phyloP scores from a whole-genome alignment of 2,797 vertebrate genomes.

The Labroides dimidiatus region DNA sequence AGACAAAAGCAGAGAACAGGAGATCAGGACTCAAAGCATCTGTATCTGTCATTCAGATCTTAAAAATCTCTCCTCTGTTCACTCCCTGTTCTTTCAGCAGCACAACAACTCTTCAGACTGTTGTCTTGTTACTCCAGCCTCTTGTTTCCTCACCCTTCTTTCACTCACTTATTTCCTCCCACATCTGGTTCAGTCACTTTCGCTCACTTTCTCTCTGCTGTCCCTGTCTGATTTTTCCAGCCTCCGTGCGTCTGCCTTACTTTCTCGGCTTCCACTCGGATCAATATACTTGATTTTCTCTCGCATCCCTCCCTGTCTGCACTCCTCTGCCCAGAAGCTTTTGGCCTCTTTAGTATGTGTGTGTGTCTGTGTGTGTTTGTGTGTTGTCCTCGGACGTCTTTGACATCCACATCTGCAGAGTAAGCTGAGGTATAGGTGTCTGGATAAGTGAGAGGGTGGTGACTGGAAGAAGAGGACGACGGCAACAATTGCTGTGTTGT shows the following conservation, averaged over 20 bases:
- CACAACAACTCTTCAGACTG: conserved; percentile 11
- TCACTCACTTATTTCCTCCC: conserved; percentile 21
- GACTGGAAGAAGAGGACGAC: conserved; percentile 6
- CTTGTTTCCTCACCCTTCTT: conserved; percentile 23
- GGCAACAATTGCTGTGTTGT: not conserved
- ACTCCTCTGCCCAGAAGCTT: conserved; percentile 30
- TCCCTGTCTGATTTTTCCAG: conserved; percentile 31
- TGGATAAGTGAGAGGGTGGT: conserved; percentile 15
- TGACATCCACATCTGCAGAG: conserved; percentile 39
- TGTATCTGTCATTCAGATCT: not conserved
- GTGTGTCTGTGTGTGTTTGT: conserved; percentile 2
- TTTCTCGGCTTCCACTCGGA: conserved; percentile 62
- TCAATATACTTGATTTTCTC: conserved; percentile 67
- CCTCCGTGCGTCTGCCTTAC: conserved; percentile 39
- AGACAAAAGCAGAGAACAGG: not conserved
- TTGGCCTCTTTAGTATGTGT: conserved; percentile 7
- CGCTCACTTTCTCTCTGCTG: conserved; percentile 4
- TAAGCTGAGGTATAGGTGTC: conserved; percentile 26
- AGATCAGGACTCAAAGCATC: no score
- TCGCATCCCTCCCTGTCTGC: conserved; percentile 47
- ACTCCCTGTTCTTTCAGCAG: not conserved
- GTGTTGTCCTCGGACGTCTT: conserved; percentile 4
- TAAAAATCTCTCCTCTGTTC: not conserved
- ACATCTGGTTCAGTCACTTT: conserved; percentile 19
- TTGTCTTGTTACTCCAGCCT: conserved; percentile 46